phyloP scores from a whole-genome alignment of 2,888 invertebrate genomes.

The Acanthococcus lagerstroemiae region DNA sequence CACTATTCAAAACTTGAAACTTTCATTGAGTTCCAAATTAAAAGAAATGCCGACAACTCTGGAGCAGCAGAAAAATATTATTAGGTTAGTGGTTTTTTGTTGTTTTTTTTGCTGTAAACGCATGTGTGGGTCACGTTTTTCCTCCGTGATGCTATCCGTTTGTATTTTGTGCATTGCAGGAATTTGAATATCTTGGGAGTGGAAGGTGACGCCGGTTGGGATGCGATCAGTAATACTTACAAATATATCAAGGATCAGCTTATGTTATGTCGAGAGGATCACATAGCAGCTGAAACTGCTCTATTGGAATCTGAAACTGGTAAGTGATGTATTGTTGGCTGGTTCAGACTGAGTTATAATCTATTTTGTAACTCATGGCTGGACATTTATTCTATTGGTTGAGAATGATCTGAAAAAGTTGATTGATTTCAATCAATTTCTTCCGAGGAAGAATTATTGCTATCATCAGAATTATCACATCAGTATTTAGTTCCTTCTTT shows the following conservation, averaged over 20 bases:
- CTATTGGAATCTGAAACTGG: conserved; percentile 35
- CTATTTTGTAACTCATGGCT: too few relatives aligned
- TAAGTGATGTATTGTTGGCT: background rate
- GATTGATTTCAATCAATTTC: too few relatives aligned
- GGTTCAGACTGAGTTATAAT: too few relatives aligned
- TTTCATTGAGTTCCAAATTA: conserved; percentile 69
- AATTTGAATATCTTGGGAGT: conserved; percentile 65
- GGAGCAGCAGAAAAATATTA: conserved; percentile 89
- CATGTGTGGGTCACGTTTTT: too few relatives aligned
- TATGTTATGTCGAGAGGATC: conserved; percentile 54
- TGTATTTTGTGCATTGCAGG: conserved; percentile 38
- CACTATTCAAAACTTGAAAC: conserved; percentile 69
- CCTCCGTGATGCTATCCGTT: conserved; percentile 1
- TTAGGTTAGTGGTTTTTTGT: conserved; percentile 48
- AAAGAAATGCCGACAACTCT: conserved; percentile 83
- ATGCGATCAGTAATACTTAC: conserved; percentile 75
- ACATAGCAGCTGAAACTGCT: conserved; percentile 47
- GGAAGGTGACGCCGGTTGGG: conserved; percentile 90
- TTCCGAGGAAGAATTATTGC: too few relatives aligned
- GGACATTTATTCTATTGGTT: too few relatives aligned
- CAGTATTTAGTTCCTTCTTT: too few relatives aligned
- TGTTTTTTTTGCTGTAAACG: background rate
- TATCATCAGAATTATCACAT: too few relatives aligned
- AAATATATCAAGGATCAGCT: conserved; percentile 63
- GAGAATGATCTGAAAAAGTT: too few relatives aligned